A percentile compares a stretch with the other conserved stretches of the same genome.
phyloP scores from a whole-genome alignment of 2,888 invertebrate genomes.

The Junonia oenone region DNA sequence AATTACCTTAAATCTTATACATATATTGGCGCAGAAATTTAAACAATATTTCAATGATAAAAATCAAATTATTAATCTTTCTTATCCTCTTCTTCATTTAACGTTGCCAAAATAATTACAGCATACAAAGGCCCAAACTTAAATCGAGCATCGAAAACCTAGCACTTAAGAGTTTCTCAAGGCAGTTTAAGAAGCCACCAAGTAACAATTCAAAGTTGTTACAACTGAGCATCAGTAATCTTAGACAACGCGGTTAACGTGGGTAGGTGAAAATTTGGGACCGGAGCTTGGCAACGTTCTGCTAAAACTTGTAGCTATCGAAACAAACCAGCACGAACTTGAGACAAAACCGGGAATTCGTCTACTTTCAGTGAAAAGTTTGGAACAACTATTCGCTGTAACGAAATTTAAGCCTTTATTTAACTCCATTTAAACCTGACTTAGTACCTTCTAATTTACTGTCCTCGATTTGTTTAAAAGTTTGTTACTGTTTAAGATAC shows the following conservation, averaged over 20 bases:
- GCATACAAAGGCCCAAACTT: background rate
- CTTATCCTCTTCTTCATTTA: no score
- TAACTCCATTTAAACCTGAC: background rate
- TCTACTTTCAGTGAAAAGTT: background rate
- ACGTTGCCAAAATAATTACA: no score
- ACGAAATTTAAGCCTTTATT: background rate
- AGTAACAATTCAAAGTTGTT: background rate
- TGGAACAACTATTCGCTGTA: background rate
- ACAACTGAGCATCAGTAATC: constrained; percentile 1
- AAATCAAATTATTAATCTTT: no score
- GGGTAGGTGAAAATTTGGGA: constrained; percentile 3
- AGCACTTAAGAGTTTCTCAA: background rate
- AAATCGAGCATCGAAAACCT: background rate
- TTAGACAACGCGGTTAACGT: constrained; percentile 5
- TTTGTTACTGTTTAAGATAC: no score
- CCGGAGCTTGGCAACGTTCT: constrained; percentile 11
- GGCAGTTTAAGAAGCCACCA: background rate
- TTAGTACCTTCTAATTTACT: background rate
- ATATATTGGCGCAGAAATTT: no score
- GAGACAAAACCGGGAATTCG: background rate
- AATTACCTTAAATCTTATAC: no score
- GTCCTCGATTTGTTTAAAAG: background rate
- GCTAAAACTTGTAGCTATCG: constrained; percentile 11
- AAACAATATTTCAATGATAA: no score
- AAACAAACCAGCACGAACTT: constrained; percentile 10